A percentile compares a stretch with the other conserved stretches of the same genome.
Conservation (phyloP, 2,888 invertebrate genomes). For the Drosophila paracracens region DNA sequence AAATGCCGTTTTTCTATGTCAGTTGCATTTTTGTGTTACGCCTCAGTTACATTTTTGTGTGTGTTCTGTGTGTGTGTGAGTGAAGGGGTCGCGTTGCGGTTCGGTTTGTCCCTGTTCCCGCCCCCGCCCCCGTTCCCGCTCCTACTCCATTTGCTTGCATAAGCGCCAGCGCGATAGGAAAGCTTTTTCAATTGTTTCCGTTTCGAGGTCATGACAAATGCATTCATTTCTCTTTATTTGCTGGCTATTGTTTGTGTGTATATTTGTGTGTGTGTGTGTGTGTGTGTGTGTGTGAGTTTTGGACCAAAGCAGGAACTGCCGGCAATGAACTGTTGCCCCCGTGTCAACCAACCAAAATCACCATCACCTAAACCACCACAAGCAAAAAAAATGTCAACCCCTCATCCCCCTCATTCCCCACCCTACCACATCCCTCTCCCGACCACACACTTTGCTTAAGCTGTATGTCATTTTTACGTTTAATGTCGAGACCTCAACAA, state of each 20-base stretch:
- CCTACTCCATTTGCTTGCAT: constrained; percentile 27
- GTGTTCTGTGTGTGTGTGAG: constrained; percentile 21
- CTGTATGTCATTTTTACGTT: constrained; percentile 67
- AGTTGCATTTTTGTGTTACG: constrained; percentile 75
- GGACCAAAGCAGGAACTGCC: constrained; percentile 63
- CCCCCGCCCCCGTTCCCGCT: background rate
- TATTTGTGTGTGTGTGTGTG: background rate
- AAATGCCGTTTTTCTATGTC: constrained; percentile 77
- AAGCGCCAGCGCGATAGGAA: constrained; percentile 70
- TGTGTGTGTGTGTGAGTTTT: constrained; percentile 42
- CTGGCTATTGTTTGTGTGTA: constrained; percentile 24
- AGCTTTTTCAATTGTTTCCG: constrained; percentile 80
- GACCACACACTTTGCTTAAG: constrained; percentile 23
- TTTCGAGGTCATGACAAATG: constrained; percentile 81
- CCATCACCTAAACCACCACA: constrained; percentile 3
- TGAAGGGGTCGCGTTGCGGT: constrained; percentile 24
- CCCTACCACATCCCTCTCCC: background rate
- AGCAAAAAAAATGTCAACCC: background rate
- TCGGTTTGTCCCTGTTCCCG: constrained; percentile 1
- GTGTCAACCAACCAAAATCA: constrained; percentile 3
- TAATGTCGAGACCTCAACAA: constrained; percentile 72
- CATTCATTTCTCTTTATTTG: constrained; percentile 72
- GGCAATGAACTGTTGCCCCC: constrained; percentile 72
- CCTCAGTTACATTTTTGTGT: constrained; percentile 58
- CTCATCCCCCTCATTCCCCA: background rate